These are phyloP conservation scores for Vandiemenella viatica DNA, from an alignment of 2,888 invertebrate species.

Conservation along the genomic window DNA sequence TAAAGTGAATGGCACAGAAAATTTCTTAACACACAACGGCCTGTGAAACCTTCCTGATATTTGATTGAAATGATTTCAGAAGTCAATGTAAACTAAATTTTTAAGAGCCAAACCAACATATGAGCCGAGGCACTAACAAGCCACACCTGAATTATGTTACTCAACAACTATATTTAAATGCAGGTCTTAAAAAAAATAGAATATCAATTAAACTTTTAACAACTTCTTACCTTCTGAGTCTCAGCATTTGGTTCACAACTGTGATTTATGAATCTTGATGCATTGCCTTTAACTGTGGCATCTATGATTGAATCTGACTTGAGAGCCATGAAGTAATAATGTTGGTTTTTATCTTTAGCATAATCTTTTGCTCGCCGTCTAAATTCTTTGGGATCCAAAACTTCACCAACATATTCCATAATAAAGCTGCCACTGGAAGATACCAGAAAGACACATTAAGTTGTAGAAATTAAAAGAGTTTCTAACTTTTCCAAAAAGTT, in stretches of 20 bases:
- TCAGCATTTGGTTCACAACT: slow-evolving; percentile 98
- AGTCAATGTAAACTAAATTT: no score
- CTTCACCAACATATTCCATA: slow-evolving; percentile 97
- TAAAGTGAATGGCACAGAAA: no score
- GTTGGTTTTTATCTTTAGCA: slow-evolving; percentile 74
- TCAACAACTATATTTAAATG: slow-evolving; percentile 2
- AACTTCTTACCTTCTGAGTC: slow-evolving; percentile 80
- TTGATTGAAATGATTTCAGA: no score
- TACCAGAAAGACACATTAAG: no score
- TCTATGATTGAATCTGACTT: slow-evolving; percentile 90
- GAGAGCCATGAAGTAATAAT: slow-evolving; percentile 96
- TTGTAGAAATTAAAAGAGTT: no score
- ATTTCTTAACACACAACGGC: no score
- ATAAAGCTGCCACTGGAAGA: slow-evolving; percentile 71
- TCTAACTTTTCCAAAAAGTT: slow-evolving; percentile 10
- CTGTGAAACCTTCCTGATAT: no score
- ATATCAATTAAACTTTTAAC: no score
- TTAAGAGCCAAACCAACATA: no score
- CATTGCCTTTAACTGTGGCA: slow-evolving; percentile 89
- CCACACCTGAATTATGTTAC: no score
- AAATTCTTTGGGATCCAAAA: slow-evolving; percentile 80
- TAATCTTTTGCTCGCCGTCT: slow-evolving; percentile 75
- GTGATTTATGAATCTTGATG: slow-evolving; percentile 95
- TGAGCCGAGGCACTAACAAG: no score
- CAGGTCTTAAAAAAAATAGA: no score